phyloP scores from a whole-genome alignment of 2,888 invertebrate genomes.

The Rosalia funebris region DNA sequence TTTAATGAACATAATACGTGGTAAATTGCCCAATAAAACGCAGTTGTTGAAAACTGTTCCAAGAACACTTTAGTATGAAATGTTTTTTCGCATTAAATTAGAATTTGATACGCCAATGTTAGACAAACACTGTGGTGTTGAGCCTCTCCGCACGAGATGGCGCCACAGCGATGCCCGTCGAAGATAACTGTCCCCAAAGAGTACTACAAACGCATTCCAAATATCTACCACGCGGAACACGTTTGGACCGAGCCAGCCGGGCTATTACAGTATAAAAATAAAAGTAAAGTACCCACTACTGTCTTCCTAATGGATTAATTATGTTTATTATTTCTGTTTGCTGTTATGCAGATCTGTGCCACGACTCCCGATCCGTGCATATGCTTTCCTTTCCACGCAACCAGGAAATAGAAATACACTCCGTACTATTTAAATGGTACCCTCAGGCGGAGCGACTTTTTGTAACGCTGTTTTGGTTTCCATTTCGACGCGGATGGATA shows the following conservation, averaged over 20 bases:
- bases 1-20: too few relatives aligned
- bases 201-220: background rate
- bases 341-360: constrained; percentile 1
- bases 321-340: constrained; percentile 12
- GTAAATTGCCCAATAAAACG: too few relatives aligned
- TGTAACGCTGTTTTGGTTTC: background rate
- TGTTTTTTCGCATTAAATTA: too few relatives aligned
- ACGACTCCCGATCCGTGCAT: background rate
- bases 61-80: too few relatives aligned
- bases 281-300: constrained; percentile 1
- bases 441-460: background rate
- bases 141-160: background rate
- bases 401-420: constrained; percentile 2
- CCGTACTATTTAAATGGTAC: constrained; percentile 5
- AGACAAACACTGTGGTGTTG: too few relatives aligned
- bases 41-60: too few relatives aligned
- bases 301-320: constrained; percentile 8
- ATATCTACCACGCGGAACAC: background rate
- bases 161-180: background rate
- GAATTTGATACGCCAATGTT: too few relatives aligned
- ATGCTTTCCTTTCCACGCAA: background rate
- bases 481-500: too few relatives aligned
- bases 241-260: background rate
- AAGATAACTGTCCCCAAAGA: background rate
- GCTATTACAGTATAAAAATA: background rate